phyloP scores from a whole-genome alignment of 2,888 invertebrate genomes.

The Caenorhabditis sp. region DNA sequence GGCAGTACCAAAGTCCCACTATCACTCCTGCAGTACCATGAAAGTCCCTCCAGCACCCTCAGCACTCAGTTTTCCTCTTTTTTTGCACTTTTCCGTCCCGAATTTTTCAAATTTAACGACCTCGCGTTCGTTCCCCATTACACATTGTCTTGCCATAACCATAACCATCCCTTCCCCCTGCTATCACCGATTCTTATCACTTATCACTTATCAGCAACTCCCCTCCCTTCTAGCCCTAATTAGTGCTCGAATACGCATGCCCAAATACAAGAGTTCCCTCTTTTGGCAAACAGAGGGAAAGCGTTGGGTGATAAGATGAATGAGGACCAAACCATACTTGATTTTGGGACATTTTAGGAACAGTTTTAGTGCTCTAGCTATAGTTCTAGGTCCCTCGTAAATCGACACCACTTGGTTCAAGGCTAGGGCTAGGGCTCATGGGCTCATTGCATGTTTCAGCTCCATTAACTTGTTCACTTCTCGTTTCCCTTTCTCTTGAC shows the following conservation, averaged over 20 bases:
- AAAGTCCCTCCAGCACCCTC: no score
- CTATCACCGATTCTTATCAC: neutral
- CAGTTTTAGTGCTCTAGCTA: no score
- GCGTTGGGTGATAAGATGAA: neutral
- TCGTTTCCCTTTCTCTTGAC: neutral
- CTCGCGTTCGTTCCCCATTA: neutral
- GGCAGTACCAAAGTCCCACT: no score
- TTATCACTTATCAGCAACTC: neutral
- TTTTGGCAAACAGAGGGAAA: neutral
- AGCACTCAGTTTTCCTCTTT: no score
- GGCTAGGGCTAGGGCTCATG: no score
- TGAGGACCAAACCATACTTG: neutral
- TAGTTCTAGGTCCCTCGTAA: no score
- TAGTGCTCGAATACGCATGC: neutral
- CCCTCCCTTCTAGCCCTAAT: no score
- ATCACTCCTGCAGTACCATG: no score
- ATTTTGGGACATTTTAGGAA: no score
- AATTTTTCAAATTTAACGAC: neutral
- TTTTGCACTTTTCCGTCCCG: no score
- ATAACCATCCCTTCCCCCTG: no score
- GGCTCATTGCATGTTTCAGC: slow-evolving; percentile 12
- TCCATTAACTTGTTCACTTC: neutral
- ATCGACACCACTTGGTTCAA: no score
- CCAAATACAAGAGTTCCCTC: neutral
- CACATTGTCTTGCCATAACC: neutral